Base-by-base conservation (phyloP, 2,888 invertebrate species). In the Drosophila anceps region DNA sequence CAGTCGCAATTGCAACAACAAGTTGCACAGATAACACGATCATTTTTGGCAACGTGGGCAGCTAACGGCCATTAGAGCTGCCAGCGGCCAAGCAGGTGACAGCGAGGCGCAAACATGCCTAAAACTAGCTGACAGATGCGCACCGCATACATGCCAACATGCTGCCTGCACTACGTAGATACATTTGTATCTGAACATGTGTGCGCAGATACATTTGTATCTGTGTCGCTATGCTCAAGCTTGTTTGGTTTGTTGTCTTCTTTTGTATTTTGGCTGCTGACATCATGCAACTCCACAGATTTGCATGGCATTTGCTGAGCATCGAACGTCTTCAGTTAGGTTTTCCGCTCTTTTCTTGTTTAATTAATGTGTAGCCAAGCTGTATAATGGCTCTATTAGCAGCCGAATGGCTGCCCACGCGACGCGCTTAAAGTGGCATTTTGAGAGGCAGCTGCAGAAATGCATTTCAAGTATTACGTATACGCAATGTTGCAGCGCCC, bases 311-410 rank as follows among this genome's bases (percentile, higher is more conserved):
- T 74, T 53, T 18, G 59, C n/a, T 43, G 54, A 53, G 27, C 51
- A 60, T 18, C 57, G 64, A 69, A n/a, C n/a, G 57, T 61, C 58
- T 61, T 63, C 10, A n/a, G n/a, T 12, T 41, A 18, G 12, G 18
- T 20, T n/a, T 63, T 48, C 13, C n/a, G 27, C 29, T 65, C 57
- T 76, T 80, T 76, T 73, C 75, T 74, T 85, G 82, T 69, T 82
- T 80, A 87, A 85, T 89, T 82, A 82, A 89, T 88, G 85, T 83
- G 88, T 83, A 66, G 81, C 57, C 72, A 4, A 77, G 33, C 33
- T 70, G 73, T 37, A 73, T 82, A 75, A 89, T 86, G 81, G 74
- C 84, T 88, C 81, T 83, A 84, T 81, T 82, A 82, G 70, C 66
- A 79, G 69, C 55, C 66, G 18, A 61, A 59, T 67, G 61, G 55